These are phyloP conservation scores for Psilanteris sp. DNA, from an alignment of 1,140 invertebrate species.

Conservation along the genomic window DNA sequence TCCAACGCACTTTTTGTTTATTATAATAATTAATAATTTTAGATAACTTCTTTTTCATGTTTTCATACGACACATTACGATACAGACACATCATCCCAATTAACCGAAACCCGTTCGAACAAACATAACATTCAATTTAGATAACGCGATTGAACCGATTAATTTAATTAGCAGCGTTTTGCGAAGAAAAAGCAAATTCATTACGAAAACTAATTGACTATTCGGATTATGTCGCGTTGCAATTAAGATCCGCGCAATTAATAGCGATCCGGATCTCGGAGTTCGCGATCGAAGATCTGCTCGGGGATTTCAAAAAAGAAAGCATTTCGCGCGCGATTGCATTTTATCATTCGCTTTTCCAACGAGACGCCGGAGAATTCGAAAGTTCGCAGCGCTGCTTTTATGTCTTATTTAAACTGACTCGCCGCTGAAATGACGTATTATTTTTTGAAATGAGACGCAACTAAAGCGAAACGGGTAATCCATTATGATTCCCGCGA, in stretches of 20 bases:
- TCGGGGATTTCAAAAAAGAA: slow-evolving; percentile 11
- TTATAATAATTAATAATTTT: too few species aligned
- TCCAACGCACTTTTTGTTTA: too few species aligned
- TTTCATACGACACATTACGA: too few species aligned
- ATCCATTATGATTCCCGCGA: slow-evolving; percentile 16
- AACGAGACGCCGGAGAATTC: slow-evolving; percentile 26
- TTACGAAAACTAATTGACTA: slow-evolving; percentile 25
- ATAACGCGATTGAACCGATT: not conserved
- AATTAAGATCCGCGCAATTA: slow-evolving; percentile 8
- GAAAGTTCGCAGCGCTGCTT: slow-evolving; percentile 30
- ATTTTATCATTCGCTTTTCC: not conserved
- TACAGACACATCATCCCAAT: too few species aligned
- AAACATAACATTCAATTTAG: not conserved
- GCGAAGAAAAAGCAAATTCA: slow-evolving; percentile 1
- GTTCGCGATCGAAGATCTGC: slow-evolving; percentile 12
- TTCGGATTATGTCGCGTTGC: slow-evolving; percentile 3
- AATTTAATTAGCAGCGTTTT: slow-evolving; percentile 13
- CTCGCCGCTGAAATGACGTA: slow-evolving; percentile 19
- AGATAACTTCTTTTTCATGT: too few species aligned
- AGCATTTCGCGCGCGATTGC: not conserved
- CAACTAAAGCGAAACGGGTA: not conserved
- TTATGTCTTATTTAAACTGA: slow-evolving; percentile 29
- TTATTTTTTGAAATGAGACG: slow-evolving; percentile 12
- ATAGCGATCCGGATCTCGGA: not conserved
- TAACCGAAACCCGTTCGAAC: too few species aligned